These are phyloP conservation scores for Aleiodes testaceus DNA, from an alignment of 2,888 invertebrate species.

Conservation along the genomic window DNA sequence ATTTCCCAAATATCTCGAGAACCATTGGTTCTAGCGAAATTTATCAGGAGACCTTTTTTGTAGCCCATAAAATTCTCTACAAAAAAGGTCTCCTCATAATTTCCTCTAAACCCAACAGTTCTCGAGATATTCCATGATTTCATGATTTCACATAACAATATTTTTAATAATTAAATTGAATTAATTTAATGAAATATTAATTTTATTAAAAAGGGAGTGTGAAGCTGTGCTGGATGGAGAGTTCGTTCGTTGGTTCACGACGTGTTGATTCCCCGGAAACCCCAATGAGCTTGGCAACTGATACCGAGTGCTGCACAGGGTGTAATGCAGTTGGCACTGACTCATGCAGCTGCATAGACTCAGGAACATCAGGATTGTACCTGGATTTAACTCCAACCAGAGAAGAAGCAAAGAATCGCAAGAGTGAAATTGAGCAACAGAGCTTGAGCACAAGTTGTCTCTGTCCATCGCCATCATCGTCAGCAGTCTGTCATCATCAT, in stretches of 20 bases:
- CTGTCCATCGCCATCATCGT: constrained; percentile 64
- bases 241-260: constrained; percentile 90
- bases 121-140: no score
- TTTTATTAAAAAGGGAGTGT: constrained; percentile 75
- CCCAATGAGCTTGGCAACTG: constrained; percentile 76
- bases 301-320: constrained; percentile 65
- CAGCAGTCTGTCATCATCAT: constrained; percentile 54
- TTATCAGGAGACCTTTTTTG: no score
- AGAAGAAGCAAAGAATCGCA: constrained; percentile 54
- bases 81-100: no score
- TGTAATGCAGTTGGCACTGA: constrained; percentile 63
- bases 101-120: no score
- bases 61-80: no score
- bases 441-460: constrained; percentile 54
- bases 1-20: no score
- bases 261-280: constrained; percentile 91
- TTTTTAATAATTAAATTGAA: not conserved
- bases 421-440: not conserved
- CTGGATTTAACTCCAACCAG: constrained; percentile 65
- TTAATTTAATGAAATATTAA: not conserved
- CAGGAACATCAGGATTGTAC: constrained; percentile 63
- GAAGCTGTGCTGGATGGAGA: constrained; percentile 91
- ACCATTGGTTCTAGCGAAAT: no score
- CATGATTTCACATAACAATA: not conserved
- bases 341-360: constrained; percentile 63